phyloP scores from a whole-genome alignment of 2,888 invertebrate species.

The Scaptomyza tumidula region DNA sequence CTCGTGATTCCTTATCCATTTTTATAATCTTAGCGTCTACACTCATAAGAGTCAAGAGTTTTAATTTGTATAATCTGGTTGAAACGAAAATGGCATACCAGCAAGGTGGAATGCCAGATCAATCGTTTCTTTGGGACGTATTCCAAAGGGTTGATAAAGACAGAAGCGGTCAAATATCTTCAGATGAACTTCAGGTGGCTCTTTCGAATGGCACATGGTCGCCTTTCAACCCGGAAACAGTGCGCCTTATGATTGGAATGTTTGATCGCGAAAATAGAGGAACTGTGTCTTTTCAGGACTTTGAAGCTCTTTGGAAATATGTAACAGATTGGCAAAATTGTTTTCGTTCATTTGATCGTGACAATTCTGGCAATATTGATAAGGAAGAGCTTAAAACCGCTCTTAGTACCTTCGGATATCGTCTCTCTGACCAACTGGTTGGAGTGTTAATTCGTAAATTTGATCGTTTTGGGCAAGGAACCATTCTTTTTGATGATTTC shows the following conservation, averaged over 20 bases:
- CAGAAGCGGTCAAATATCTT: constrained; percentile 94
- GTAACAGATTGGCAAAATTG: constrained; percentile 99
- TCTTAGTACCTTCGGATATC: constrained; percentile 94
- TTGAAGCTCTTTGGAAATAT: constrained; percentile 98
- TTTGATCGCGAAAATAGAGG: constrained; percentile 96
- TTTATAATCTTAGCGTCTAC: neutral
- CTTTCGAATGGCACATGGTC: constrained; percentile 99
- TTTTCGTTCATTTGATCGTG: constrained; percentile 97
- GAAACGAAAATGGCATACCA: constrained; percentile 84
- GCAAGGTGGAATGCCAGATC: constrained; percentile 79
- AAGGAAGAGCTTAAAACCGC: constrained; percentile 95
- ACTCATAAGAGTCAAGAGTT: neutral
- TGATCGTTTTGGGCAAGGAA: constrained; percentile 95
- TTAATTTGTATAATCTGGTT: neutral
- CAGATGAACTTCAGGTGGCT: constrained; percentile 95
- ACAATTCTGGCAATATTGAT: constrained; percentile 97
- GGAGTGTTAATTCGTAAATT: constrained; percentile 95
- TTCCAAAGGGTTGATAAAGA: constrained; percentile 91
- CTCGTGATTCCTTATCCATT: neutral
- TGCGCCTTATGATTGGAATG: constrained; percentile 92
- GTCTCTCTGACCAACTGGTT: constrained; percentile 93
- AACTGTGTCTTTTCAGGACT: constrained; percentile 97
- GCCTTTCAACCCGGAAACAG: constrained; percentile 99
- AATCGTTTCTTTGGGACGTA: constrained; percentile 11
- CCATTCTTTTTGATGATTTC: constrained; percentile 98